Percentiles rank a stretch among this genome's conserved stretches.
Conservation (phyloP, 2,113 vertebrate genomes). For the Oncorhynchus masou region DNA sequence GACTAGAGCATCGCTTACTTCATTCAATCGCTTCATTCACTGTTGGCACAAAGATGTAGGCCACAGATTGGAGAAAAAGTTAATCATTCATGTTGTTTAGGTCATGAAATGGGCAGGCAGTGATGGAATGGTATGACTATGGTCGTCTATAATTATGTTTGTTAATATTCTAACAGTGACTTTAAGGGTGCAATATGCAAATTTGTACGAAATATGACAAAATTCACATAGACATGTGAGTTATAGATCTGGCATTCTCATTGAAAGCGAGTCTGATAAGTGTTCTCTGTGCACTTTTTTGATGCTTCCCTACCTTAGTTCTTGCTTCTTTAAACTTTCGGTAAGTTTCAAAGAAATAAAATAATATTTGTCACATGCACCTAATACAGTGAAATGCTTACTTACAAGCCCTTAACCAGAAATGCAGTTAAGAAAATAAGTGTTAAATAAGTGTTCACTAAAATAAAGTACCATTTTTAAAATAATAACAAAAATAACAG, state of each 20-base stretch:
- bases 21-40: not conserved
- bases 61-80: not conserved
- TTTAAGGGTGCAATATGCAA: conserved; percentile 34
- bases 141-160: too few species aligned
- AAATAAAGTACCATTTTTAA: too few species aligned
- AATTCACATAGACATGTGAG: not conserved
- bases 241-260: not conserved
- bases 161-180: not conserved
- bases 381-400: too few species aligned
- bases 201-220: conserved; percentile 17
- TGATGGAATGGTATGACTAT: not conserved
- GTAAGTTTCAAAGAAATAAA: too few species aligned
- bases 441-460: too few species aligned
- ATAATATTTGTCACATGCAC: too few species aligned
- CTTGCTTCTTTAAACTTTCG: too few species aligned
- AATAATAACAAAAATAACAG: too few species aligned
- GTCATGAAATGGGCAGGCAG: not conserved
- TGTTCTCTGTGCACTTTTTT: not conserved
- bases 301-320: too few species aligned
- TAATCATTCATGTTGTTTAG: not conserved
- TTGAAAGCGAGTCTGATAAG: too few species aligned
- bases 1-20: not conserved
- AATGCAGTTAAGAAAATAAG: too few species aligned
- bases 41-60: not conserved
- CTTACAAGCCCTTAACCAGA: too few species aligned